Base-by-base conservation (phyloP, 1,140 invertebrate species). In the Contarinia nasturtii region DNA sequence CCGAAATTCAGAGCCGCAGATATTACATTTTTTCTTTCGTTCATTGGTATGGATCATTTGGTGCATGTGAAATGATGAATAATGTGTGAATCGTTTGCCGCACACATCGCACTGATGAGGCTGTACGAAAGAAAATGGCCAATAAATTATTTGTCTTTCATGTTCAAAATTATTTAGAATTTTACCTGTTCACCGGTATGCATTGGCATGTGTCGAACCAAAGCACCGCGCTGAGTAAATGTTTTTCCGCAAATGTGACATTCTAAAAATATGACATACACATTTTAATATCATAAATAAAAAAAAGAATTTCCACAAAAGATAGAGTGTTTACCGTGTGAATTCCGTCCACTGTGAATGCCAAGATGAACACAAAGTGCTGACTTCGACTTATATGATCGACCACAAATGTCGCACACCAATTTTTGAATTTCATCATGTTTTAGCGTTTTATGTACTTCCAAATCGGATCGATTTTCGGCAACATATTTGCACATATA, bases 1-100 rank as follows among this genome's bases (percentile, higher is more conserved):
- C 10, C 70, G 72, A 38, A 87, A 72, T 22, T 75, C 71, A 59
- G 86, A 82, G 2, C 71, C 71, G 54, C 82, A 82, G 15, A 79
- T 71, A 43, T 75, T 69, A 52, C 75, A 76, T 0, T 69, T 55
- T 48, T 70, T 68, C 0, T 66, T 55, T 46, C 67, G 67, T 0
- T 63, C 68, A 0, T 68, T 70, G 33, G 67, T 68, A 52, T 75
- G 72, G 10, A 63, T 67, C 46, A 67, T 63, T 33, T 67, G 66
- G 55, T 74, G 70, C 0, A 66, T 56, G 27, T 64, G 61, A 3
- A 72, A 58, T 19, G 46, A 52, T 18, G 55, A 56, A 19, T 50
- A 47, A 37, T 57, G 55, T 15, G 49, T 50, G 44, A 55, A 59
- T 17, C 48, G 51, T 47, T 58, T 59, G 12, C 53, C 44, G 45